These are phyloP conservation scores for Bombus waltoni DNA, from an alignment of 1,140 invertebrate genomes.

Conservation along the genomic window DNA sequence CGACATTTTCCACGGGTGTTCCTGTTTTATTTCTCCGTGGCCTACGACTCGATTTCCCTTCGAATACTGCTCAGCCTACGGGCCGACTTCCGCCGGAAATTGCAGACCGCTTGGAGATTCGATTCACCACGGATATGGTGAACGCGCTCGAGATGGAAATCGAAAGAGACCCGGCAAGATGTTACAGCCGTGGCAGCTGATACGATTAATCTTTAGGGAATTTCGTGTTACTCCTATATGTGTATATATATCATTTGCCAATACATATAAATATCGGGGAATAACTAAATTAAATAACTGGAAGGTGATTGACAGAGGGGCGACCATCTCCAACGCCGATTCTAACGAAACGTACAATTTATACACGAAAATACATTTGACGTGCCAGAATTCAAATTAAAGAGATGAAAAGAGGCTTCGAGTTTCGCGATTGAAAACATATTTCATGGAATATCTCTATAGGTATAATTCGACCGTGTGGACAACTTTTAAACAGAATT, in stretches of 20 bases:
- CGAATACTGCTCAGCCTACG: conserved; percentile 1
- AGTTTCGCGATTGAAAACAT: background rate
- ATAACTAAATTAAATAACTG: background rate
- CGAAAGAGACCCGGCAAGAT: background rate
- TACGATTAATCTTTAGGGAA: conserved; percentile 1
- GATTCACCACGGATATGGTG: background rate
- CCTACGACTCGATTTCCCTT: conserved; percentile 21
- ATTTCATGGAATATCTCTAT: no score
- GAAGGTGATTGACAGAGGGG: no score
- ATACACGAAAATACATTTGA: background rate
- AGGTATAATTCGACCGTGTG: no score
- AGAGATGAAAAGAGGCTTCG: background rate
- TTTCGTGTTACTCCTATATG: background rate
- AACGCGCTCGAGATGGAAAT: conserved; percentile 18
- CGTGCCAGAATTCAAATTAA: background rate
- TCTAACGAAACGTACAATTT: no score
- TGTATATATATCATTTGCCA: background rate
- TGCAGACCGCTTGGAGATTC: conserved; percentile 11
- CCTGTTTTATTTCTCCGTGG: conserved; percentile 21
- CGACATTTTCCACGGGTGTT: conserved; percentile 39
- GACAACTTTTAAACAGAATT: no score
- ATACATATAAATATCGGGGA: background rate
- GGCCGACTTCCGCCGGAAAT: background rate
- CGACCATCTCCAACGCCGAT: no score
- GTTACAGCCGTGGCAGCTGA: background rate